phyloP scores from a whole-genome alignment of 2,888 invertebrate species.

The Clostera curtula region DNA sequence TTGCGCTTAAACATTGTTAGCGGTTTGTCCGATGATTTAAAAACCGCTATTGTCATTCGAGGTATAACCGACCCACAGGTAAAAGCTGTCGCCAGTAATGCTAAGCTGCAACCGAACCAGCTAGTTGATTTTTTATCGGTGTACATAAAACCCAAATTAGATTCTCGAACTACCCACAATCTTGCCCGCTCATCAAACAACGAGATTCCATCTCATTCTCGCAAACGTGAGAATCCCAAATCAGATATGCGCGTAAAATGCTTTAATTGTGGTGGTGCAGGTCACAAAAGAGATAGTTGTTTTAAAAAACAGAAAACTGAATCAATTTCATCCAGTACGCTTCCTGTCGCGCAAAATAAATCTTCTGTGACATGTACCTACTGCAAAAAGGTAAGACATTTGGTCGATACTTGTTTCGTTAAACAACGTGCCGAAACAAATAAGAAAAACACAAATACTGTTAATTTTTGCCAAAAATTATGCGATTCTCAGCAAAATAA shows the following conservation, averaged over 20 bases:
- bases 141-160: neutral
- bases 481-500: neutral
- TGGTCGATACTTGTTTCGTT: neutral
- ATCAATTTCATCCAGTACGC: neutral
- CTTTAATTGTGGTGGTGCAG: too few relatives aligned
- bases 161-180: too few relatives aligned
- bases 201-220: too few relatives aligned
- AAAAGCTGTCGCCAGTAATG: slow-evolving; percentile 14
- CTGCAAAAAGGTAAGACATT: neutral
- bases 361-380: neutral
- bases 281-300: too few relatives aligned
- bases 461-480: neutral
- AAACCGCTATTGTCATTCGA: slow-evolving; percentile 12
- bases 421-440: neutral
- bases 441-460: neutral
- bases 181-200: too few relatives aligned
- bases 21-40: slow-evolving; percentile 19
- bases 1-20: slow-evolving; percentile 13
- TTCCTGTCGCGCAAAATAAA: neutral
- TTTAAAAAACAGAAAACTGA: neutral
- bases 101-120: slow-evolving; percentile 6
- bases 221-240: too few relatives aligned
- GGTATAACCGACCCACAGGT: slow-evolving; percentile 15
- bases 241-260: too few relatives aligned
- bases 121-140: neutral